Evolutionary conservation across 35 echinoderm and acorn worm genomes (phyloP).

Genomic region (Lytechinus pictus): DNA sequence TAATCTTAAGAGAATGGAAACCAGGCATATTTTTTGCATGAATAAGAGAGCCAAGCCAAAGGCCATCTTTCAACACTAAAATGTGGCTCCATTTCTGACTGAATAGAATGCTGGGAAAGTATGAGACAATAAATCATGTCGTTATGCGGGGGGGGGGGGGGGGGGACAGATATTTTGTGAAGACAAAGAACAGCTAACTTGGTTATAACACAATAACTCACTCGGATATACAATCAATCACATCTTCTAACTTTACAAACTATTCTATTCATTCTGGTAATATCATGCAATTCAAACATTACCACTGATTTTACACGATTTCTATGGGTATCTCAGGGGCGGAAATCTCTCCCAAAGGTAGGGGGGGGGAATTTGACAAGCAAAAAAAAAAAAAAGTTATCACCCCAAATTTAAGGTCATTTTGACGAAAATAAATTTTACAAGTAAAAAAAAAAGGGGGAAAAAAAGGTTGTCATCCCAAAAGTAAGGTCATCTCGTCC

Average conservation of each 20-base stretch:
- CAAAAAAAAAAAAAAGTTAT: too few species aligned
- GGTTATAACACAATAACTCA: neutral
- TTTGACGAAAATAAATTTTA: too few species aligned
- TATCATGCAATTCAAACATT: neutral
- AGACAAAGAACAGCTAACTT: neutral
- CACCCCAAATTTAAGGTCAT: too few species aligned
- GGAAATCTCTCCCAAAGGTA: too few species aligned
- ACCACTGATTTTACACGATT: neutral
- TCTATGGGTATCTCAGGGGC: too few species aligned
- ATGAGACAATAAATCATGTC: constrained; percentile 13
- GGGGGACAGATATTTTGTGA: neutral
- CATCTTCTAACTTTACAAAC: neutral
- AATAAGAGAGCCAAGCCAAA: neutral
- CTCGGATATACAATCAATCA: neutral
- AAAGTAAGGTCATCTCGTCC: too few species aligned
- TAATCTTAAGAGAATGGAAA: constrained; percentile 24
- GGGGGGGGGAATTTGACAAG: too few species aligned
- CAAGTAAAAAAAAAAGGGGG: too few species aligned
- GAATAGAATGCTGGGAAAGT: constrained; percentile 4
- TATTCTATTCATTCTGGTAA: neutral
- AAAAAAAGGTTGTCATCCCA: too few species aligned
- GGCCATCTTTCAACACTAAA: constrained; percentile 24
- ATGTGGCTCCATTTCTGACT: neutral
- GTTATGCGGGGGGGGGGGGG: neutral
- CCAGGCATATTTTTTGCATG: constrained; percentile 43